Evolutionary conservation across 2,888 invertebrate species (phyloP).

Genomic region (Bhutanitis thaidina): DNA sequence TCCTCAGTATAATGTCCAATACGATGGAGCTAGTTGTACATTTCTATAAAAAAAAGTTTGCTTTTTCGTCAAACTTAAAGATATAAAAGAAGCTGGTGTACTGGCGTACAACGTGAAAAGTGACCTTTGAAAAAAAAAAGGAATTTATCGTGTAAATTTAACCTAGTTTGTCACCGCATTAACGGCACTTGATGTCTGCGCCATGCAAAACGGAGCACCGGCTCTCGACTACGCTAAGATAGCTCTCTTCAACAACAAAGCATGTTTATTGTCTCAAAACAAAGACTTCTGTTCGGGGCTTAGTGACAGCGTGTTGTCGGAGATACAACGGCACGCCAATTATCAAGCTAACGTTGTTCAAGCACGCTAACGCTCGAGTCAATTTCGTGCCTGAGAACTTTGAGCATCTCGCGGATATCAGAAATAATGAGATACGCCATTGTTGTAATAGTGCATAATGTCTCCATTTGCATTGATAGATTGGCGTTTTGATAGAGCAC

Average conservation of each 20-base stretch:
- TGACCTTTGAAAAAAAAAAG: not conserved
- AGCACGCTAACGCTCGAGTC: conserved; percentile 58
- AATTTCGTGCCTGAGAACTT: conserved; percentile 56
- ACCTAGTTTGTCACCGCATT: conserved; percentile 16
- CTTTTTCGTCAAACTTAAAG: no score
- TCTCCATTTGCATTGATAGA: not conserved
- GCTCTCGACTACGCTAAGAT: conserved; percentile 40
- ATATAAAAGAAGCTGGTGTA: no score
- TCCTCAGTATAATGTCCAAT: no score
- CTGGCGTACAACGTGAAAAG: no score
- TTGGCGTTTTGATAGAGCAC: no score
- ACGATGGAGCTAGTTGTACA: no score
- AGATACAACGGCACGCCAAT: conserved; percentile 60
- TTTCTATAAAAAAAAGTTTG: no score
- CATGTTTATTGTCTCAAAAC: conserved; percentile 67
- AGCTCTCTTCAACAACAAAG: conserved; percentile 60
- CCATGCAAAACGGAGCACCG: conserved; percentile 54
- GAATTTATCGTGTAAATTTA: conserved; percentile 3
- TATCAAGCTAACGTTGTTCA: conserved; percentile 61
- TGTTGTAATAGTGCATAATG: not conserved
- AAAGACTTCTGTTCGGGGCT: conserved; percentile 59
- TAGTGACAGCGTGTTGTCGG: conserved; percentile 49
- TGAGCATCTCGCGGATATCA: conserved; percentile 25
- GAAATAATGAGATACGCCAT: conserved; percentile 10
- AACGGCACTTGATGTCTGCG: conserved; percentile 44